Base-by-base conservation (phyloP, 2,113 vertebrate genomes). In the Anarrhichthys ocellatus region DNA sequence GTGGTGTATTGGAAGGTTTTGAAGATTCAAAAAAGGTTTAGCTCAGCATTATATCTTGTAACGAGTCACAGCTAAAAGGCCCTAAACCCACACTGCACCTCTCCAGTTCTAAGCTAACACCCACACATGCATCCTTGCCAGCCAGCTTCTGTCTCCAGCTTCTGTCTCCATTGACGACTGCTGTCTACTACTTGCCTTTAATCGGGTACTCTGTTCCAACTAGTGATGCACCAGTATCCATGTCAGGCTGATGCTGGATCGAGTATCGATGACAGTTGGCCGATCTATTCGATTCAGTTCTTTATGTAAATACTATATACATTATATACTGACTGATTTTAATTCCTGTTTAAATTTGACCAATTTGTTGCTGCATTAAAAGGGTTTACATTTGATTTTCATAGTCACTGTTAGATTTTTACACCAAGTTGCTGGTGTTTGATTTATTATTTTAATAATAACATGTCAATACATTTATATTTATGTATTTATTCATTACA, bases 111-210 rank as follows among this genome's bases (percentile, higher is more conserved):
- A 18, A 54, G 29, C 6, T 20, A 14, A 44, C 38, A 69, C 54
- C 56, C 44, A 78, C 10, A 6, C 10, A 76, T 15, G 61, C 77
- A 65, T 54, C 58, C 46, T 18, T 0, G 14, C 40, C 67, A 42
- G 20, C 52, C 42, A 32, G 62, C 36, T 62, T 54, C 48, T 73
- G 18, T 80, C 63, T 82, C 46, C 29, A 32, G 27, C n/a, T n/a
- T n/a, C n/a, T n/a, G n/a, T n/a, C n/a, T n/a, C n/a, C 38, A 78
- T 29, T 34, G 27, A 73, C 78, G n/a, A 29, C 46, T 59, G 17
- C 44, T 83, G 73, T 80, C 14, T 34, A 9, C 58, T 61, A 29
- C 29, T 59, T 75, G 14, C 27, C 67, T 72, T 9, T 58, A 74
- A 80, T 80, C 24, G 59, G 22, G 34, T 54, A 1, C 11, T 13